These are phyloP conservation scores for Chymomyza costata DNA, from an alignment of 1,140 invertebrate species.

Conservation along the genomic window DNA sequence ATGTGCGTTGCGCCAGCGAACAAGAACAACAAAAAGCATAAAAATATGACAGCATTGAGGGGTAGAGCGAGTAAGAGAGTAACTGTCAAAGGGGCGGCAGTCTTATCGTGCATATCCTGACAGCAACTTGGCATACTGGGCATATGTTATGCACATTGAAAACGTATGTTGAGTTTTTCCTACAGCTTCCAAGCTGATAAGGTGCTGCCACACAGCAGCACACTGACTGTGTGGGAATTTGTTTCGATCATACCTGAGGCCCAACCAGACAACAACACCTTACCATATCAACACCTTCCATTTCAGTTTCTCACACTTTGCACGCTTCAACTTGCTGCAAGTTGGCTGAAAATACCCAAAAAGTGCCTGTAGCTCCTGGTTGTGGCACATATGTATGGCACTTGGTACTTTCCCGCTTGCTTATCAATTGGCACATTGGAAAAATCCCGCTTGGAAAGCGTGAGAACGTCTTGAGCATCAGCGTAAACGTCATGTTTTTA, in stretches of 20 bases:
- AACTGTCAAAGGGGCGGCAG: slow-evolving; percentile 3
- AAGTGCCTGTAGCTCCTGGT: slow-evolving; percentile 39
- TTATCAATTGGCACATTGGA: slow-evolving; percentile 63
- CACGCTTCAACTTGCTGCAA: slow-evolving; percentile 8
- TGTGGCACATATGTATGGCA: too few relatives aligned
- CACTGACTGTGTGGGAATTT: slow-evolving; percentile 36
- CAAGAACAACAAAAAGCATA: slow-evolving; percentile 49
- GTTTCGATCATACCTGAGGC: background rate
- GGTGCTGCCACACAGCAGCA: too few relatives aligned
- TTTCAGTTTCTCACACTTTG: slow-evolving; percentile 47
- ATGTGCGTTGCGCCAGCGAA: slow-evolving; percentile 72
- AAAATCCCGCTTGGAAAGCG: slow-evolving; percentile 49
- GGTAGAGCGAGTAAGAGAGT: slow-evolving; percentile 10
- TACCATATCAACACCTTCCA: background rate
- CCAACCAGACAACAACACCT: slow-evolving; percentile 7
- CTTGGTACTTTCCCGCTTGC: slow-evolving; percentile 50
- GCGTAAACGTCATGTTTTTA: slow-evolving; percentile 3
- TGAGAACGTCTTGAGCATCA: slow-evolving; percentile 40
- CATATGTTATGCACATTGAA: slow-evolving; percentile 72
- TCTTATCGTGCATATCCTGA: slow-evolving; percentile 43
- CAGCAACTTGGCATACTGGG: slow-evolving; percentile 37
- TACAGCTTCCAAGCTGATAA: slow-evolving; percentile 37
- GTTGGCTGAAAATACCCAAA: slow-evolving; percentile 17
- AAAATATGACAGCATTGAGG: too few relatives aligned
- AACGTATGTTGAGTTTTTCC: slow-evolving; percentile 66